A percentile compares a stretch with the other conserved stretches of the same genome.
phyloP scores from a whole-genome alignment of 2,797 vertebrate species.

The Sandelia bainsii region DNA sequence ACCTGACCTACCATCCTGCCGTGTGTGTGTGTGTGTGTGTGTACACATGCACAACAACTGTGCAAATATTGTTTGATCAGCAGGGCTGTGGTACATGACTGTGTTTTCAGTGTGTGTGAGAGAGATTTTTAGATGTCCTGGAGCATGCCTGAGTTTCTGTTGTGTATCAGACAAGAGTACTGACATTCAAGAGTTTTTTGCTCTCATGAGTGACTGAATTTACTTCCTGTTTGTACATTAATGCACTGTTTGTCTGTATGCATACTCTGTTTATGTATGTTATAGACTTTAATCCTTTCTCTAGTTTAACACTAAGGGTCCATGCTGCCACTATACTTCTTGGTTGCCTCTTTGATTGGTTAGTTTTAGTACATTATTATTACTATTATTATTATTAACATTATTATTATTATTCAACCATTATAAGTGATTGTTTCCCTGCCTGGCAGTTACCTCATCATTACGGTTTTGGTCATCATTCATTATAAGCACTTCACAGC shows the following conservation, averaged over 20 bases:
- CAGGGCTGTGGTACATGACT: slow-evolving; percentile 51
- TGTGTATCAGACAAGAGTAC: slow-evolving; percentile 64
- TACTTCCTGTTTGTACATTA: slow-evolving; percentile 72
- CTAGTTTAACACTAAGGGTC: slow-evolving; percentile 80
- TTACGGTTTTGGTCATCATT: slow-evolving; percentile 77
- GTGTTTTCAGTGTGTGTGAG: slow-evolving; percentile 9
- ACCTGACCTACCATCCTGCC: slow-evolving; percentile 42
- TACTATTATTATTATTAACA: slow-evolving; percentile 46
- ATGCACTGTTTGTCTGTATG: slow-evolving; percentile 70
- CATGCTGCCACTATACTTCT: slow-evolving; percentile 78
- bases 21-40: slow-evolving; percentile 14
- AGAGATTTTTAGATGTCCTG: slow-evolving; percentile 45
- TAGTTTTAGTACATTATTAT: slow-evolving; percentile 52
- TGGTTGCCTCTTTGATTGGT: slow-evolving; percentile 57
- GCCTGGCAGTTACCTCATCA: slow-evolving; percentile 91
- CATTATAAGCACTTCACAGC: slow-evolving; percentile 79
- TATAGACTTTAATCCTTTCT: slow-evolving; percentile 69
- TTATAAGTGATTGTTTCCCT: slow-evolving; percentile 75
- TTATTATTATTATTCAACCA: slow-evolving; percentile 45
- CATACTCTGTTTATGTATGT: slow-evolving; percentile 61
- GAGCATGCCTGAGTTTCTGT: slow-evolving; percentile 70
- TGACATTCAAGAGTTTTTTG: slow-evolving; percentile 50
- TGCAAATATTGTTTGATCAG: slow-evolving; percentile 64
- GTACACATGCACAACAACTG: slow-evolving; percentile 44
- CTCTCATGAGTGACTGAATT: slow-evolving; percentile 61